phyloP scores from a whole-genome alignment of 2,888 invertebrate species.

The Polymixis flavicincta region DNA sequence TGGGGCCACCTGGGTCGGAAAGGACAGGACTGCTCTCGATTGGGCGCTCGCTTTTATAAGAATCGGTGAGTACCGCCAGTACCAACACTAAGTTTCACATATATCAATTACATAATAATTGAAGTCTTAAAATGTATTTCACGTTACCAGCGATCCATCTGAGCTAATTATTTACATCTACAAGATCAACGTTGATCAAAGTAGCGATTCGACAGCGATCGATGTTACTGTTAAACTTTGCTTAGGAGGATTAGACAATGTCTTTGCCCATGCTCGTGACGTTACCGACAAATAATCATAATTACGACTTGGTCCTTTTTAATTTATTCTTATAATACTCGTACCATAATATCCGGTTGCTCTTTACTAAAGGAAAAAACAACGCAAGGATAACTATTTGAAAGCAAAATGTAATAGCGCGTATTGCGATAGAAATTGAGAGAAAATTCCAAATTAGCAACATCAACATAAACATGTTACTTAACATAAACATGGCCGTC shows the following conservation, averaged over 20 bases:
- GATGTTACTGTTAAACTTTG: background rate
- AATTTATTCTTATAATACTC: constrained; percentile 23
- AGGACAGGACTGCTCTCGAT: no score
- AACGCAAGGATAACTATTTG: constrained; percentile 15
- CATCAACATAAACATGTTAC: constrained; percentile 28
- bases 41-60: no score
- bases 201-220: background rate
- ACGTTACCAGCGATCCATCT: background rate
- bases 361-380: constrained; percentile 27
- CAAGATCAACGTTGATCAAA: background rate
- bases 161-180: background rate
- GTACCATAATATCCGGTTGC: constrained; percentile 17
- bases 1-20: no score
- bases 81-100: no score
- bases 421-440: background rate
- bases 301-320: background rate
- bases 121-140: background rate
- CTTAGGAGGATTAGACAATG: background rate
- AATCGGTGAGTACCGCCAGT: no score
- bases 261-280: background rate
- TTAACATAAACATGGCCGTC: constrained; percentile 29
- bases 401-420: constrained; percentile 7
- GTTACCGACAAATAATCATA: no score
- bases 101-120: background rate
- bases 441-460: constrained; percentile 31